Evolutionary conservation across 1,140 invertebrate species (phyloP).

Genomic region (Phthorimaea operculella): DNA sequence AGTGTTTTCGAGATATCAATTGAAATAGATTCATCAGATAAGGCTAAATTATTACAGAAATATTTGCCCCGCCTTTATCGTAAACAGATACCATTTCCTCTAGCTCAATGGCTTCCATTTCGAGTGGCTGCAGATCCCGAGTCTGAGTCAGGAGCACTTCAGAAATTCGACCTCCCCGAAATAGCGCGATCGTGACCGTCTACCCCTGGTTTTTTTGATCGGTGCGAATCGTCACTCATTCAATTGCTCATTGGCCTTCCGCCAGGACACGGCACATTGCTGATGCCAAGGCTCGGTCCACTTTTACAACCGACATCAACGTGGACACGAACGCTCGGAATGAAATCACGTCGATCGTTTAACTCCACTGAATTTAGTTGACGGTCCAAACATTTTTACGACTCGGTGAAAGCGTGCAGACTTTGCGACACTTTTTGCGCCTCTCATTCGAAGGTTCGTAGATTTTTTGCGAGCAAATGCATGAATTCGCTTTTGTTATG

Average conservation of each 20-base stretch:
- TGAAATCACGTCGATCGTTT: conserved; percentile 22
- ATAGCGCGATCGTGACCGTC: conserved; percentile 55
- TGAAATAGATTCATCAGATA: no score
- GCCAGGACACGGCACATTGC: conserved; percentile 44
- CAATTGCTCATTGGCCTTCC: conserved; percentile 52
- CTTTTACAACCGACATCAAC: conserved; percentile 27
- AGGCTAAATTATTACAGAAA: conserved; percentile 14
- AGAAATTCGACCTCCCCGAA: conserved; percentile 53
- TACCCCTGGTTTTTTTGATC: conserved; percentile 47
- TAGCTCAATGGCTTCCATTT: conserved; percentile 45
- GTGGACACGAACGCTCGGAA: conserved; percentile 28
- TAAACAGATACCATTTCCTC: conserved; percentile 37
- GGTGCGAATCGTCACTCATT: conserved; percentile 57
- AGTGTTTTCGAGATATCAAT: no score
- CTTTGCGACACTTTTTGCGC: conserved; percentile 18
- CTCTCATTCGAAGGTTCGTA: neutral
- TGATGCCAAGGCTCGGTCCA: conserved; percentile 37
- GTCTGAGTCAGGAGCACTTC: conserved; percentile 53
- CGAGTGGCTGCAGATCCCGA: conserved; percentile 32
- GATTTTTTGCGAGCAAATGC: conserved; percentile 1
- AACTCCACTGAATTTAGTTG: conserved; percentile 11
- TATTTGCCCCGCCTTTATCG: conserved; percentile 26
- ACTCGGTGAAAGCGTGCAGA: conserved; percentile 13
- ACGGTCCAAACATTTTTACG: conserved; percentile 3
- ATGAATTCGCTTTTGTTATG: neutral